These are phyloP conservation scores for Teinopalpus imperialis DNA, from an alignment of 2,888 invertebrate genomes.

Conservation along the genomic window DNA sequence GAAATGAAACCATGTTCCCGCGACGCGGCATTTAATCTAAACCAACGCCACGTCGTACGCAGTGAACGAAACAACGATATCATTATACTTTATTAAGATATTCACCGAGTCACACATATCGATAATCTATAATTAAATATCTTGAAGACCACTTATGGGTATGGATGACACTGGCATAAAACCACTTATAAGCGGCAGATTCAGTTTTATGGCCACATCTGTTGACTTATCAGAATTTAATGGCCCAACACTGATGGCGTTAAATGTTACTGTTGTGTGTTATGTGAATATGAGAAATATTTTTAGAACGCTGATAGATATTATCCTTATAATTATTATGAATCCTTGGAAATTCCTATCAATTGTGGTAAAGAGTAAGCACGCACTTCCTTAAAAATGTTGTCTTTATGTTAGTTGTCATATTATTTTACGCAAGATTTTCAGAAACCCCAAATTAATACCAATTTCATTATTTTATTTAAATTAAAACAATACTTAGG, in stretches of 20 bases:
- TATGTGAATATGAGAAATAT: slow-evolving; percentile 11
- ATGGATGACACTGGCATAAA: slow-evolving; percentile 8
- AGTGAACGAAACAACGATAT: too few relatives aligned
- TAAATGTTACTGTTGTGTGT: slow-evolving; percentile 4
- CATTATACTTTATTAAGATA: too few relatives aligned
- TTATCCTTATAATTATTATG: background rate
- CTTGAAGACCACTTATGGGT: slow-evolving; percentile 21
- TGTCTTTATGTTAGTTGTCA: too few relatives aligned
- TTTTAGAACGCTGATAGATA: slow-evolving; percentile 14
- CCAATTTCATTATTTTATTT: too few relatives aligned
- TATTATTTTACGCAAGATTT: too few relatives aligned
- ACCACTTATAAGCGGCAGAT: slow-evolving; percentile 6
- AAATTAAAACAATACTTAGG: background rate
- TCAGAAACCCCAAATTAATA: too few relatives aligned
- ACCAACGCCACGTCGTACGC: too few relatives aligned
- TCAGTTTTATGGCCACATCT: slow-evolving; percentile 19
- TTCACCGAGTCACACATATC: slow-evolving; percentile 2
- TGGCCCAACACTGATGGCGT: slow-evolving; percentile 5
- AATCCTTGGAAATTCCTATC: background rate
- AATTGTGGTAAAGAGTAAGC: too few relatives aligned
- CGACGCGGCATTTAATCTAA: too few relatives aligned
- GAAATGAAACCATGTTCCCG: too few relatives aligned
- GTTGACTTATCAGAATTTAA: slow-evolving; percentile 19
- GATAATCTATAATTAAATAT: slow-evolving; percentile 19
- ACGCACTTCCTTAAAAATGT: too few relatives aligned